Base-by-base conservation (phyloP, 2,797 vertebrate species). In the Anas bernieri region DNA sequence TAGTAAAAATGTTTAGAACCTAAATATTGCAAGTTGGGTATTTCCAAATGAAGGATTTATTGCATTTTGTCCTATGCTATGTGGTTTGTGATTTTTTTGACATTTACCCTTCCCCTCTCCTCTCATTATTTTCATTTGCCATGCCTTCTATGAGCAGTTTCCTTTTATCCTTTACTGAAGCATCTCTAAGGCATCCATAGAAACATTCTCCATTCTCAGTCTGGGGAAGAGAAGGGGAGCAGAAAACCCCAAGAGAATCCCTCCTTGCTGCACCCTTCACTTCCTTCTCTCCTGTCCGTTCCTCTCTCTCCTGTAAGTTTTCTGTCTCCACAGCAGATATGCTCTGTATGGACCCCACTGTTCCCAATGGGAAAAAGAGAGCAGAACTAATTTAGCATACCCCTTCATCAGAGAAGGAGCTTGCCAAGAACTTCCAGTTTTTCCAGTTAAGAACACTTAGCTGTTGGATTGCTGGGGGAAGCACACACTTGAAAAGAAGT, bases 1-100 rank as follows among this genome's bases (percentile, higher is more conserved):
- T 63, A 75, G 48, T 73, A 89, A 83, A 96, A 94, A 62, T 88
- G 87, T 74, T 79, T 80, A 81, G 43, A 90, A 93, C 69, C 43
- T 84, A 76, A 96, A 76, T 90, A 94, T 18, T 63, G 46, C 11
- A 88, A 91, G 79, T 15, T 63, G 55, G 26, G 5, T 86, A 43
- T 63, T 91, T 88, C 55, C 63, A 90, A 91, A 78, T 31, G n/a
- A 26, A 52, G 20, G 43, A 50, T 3, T 7, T 35, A 50, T 18
- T 83, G 33, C 25, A 62, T 87, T 92, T 80, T 66, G 54, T 12
- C 11, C 26, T 35, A 79, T 31, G 8, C 37, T 43, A 21, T 43
- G 18, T 41, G 18, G 18, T 64, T 31, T 18, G 7, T 55, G 91
- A 31, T 21, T 67, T 85, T 94, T 95, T 43, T 77, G 11, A 56